These are phyloP conservation scores for Sesamia inferens DNA, from an alignment of 2,888 invertebrate genomes.

Conservation along the genomic window DNA sequence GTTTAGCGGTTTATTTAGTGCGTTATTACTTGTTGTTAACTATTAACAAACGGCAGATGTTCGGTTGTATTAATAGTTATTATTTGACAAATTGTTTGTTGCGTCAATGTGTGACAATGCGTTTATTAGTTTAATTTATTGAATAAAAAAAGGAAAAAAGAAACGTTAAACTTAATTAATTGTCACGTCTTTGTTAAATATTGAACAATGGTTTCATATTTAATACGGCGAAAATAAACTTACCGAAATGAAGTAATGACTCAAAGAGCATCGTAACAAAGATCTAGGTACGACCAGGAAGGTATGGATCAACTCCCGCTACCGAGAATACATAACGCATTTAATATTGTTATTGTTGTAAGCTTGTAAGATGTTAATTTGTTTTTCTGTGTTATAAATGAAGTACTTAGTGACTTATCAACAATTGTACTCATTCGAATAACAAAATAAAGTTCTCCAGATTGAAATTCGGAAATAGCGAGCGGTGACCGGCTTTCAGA, in stretches of 20 bases:
- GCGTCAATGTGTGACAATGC: slow-evolving; percentile 57
- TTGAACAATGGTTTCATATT: slow-evolving; percentile 26
- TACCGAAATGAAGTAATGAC: neutral
- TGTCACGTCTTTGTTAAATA: slow-evolving; percentile 30
- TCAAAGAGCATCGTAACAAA: slow-evolving; percentile 4
- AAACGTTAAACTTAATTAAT: slow-evolving; percentile 47
- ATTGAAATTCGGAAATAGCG: neutral
- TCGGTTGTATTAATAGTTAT: slow-evolving; percentile 64
- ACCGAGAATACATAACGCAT: neutral
- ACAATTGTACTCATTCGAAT: neutral
- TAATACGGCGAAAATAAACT: neutral
- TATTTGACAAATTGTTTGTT: slow-evolving; percentile 77
- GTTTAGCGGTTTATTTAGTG: slow-evolving; percentile 84
- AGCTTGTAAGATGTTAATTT: neutral
- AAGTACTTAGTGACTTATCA: too few species aligned
- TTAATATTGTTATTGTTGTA: neutral
- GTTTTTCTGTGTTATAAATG: neutral
- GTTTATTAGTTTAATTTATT: slow-evolving; percentile 67
- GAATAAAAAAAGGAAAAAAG: slow-evolving; percentile 44
- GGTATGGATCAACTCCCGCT: too few species aligned
- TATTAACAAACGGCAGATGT: slow-evolving; percentile 73
- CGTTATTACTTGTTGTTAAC: slow-evolving; percentile 62
- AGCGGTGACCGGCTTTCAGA: neutral
- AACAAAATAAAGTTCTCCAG: neutral
- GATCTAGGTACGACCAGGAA: neutral